Evolutionary conservation across 2,888 invertebrate species (phyloP), one percentile per base, ranked within the genome.

Genomic region (Chymomyza procnemis): DNA sequence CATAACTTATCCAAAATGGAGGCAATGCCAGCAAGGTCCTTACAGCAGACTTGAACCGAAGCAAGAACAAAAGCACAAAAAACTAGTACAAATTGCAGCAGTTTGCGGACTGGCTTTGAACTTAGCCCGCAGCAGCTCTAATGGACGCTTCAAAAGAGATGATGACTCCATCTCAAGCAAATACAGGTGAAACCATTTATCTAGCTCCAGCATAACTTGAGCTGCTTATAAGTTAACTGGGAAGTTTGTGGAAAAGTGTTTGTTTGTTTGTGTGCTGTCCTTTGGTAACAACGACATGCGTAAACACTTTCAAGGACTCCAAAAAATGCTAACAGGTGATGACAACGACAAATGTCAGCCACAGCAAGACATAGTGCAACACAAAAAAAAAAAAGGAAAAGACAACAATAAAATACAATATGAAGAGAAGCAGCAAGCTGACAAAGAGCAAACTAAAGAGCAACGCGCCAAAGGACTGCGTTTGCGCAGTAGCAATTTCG

Each of bases 251-350:
- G 34, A 41, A 2, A 41, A 12, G 6, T 26, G 26, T 26, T 26
- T 26, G 2, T 26, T 4, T 41, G 34, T 41, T 9, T 41, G 34
- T 41, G 12, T 41, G 34, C 34, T 41, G 12, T 26, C 26, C 26
- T 6, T 4, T 26, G 26, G 26, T 34, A 34, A 9, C 9, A 41
- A 41, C 34, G 50, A 21, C 18, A 21, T 54, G 54, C 74, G 73
- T 74, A 75, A 79, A 79, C 84, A 77, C 61, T 78, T 87, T 88
- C 86, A 88, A 88, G 88, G 89, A 88, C 88, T 88, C 75, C 26
- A 18, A 62, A 74, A 79, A 73, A 87, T 85, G 89, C 88, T 87
- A 88, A 88, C 88, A 88, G 88, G 88, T 88, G 88, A 86, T 75
- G 88, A 85, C 80, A 80, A 78, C 77, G 73, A 76, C 74, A 73